A percentile compares a stretch with the other conserved stretches of the same genome.
phyloP scores from a whole-genome alignment of 2,113 vertebrate species.

The Alces alces region DNA sequence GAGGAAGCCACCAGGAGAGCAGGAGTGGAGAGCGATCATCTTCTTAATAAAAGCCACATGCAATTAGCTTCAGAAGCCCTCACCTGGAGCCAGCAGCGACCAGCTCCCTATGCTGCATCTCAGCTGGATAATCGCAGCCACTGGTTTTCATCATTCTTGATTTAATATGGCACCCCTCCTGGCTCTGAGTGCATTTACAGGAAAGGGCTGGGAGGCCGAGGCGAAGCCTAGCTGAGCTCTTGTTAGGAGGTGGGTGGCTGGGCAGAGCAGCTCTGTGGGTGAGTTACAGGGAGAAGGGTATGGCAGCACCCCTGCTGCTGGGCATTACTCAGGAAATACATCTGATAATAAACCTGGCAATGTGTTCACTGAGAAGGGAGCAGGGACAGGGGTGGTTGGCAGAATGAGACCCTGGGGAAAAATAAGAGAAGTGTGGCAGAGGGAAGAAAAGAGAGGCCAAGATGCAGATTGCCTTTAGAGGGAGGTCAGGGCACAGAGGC shows the following conservation, averaged over 20 bases:
- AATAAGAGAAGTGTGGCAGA: neutral
- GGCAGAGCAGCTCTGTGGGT: neutral
- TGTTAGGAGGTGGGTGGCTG: neutral
- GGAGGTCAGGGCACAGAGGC: neutral
- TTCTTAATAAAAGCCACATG: slow-evolving; percentile 42
- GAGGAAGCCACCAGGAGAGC: slow-evolving; percentile 19
- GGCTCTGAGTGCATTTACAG: slow-evolving; percentile 60
- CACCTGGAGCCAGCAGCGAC: slow-evolving; percentile 48
- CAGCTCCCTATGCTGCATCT: slow-evolving; percentile 30
- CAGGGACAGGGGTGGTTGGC: neutral
- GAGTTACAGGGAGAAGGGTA: neutral
- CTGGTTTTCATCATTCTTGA: slow-evolving; percentile 66
- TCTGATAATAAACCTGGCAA: neutral
- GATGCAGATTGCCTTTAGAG: neutral
- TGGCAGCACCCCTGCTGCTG: neutral
- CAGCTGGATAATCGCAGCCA: neutral
- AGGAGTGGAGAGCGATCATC: neutral
- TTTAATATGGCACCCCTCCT: slow-evolving; percentile 63
- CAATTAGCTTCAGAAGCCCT: slow-evolving; percentile 40
- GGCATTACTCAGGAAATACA: neutral
- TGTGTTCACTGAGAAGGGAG: neutral
- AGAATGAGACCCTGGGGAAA: neutral
- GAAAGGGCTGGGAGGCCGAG: slow-evolving; percentile 35
- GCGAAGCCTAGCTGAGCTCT: neutral
- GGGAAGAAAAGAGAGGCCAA: neutral